Conservation (phyloP, 1,140 invertebrate genomes). For the Lucilia sericata region DNA sequence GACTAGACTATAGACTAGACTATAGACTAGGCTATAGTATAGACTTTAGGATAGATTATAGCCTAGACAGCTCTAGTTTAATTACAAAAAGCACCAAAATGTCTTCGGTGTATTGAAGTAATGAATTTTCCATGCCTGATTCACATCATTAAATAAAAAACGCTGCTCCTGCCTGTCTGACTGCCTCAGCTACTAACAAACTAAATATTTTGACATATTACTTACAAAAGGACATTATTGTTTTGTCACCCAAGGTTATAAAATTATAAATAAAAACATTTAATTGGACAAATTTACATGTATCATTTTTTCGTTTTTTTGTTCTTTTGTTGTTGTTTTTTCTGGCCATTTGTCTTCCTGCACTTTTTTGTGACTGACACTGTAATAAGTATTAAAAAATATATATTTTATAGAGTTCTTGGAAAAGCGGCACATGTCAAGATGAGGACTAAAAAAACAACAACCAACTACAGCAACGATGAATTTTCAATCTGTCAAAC, state of each 20-base stretch:
- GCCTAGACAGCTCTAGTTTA: no score
- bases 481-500: background rate
- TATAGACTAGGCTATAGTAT: no score
- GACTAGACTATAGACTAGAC: no score
- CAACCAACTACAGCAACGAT: background rate
- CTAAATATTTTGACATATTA: no score
- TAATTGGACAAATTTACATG: background rate
- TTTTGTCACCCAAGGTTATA: conserved; percentile 5
- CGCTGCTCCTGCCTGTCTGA: no score
- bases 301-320: background rate
- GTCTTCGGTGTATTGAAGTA: no score
- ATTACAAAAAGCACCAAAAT: no score
- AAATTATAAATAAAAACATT: conserved; percentile 5
- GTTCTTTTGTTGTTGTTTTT: background rate
- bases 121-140: background rate
- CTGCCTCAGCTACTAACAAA: no score
- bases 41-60: no score
- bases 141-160: no score
- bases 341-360: background rate
- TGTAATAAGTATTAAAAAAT: background rate
- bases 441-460: background rate
- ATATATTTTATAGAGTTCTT: background rate
- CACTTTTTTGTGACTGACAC: background rate
- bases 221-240: conserved; percentile 2
- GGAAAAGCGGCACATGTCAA: conserved; percentile 25